Evolutionary conservation across 2,113 vertebrate genomes (phyloP).

Genomic region (Pitta sordida): DNA sequence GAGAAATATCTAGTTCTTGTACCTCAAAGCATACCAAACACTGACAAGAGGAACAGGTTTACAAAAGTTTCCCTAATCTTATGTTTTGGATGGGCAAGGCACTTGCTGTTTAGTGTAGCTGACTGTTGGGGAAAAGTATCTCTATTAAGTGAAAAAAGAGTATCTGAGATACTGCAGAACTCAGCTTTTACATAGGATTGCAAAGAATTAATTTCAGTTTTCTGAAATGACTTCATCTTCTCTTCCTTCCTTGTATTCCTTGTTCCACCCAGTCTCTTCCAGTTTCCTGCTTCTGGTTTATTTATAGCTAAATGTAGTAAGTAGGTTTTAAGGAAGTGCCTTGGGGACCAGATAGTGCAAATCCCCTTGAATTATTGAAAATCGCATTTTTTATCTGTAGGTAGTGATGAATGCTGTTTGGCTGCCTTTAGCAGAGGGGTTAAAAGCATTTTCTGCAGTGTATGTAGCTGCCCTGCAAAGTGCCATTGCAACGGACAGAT

Average conservation of each 20-base stretch:
- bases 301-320: background rate
- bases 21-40: background rate
- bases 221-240: background rate
- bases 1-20: background rate
- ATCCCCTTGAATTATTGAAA: background rate
- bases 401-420: background rate
- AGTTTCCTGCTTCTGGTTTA: slow-evolving; percentile 27
- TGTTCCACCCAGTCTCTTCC: background rate
- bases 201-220: background rate
- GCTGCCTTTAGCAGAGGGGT: background rate
- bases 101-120: background rate
- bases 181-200: background rate
- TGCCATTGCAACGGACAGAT: background rate
- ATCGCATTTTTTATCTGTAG: background rate
- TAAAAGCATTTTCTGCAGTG: background rate
- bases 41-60: background rate
- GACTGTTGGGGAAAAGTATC: background rate
- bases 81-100: background rate
- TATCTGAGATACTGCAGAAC: background rate
- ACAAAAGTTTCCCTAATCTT: background rate
- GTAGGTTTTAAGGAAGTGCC: background rate
- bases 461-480: background rate
- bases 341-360: background rate
- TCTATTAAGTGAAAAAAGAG: background rate
- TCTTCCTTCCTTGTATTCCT: background rate